These are phyloP conservation scores for Lypha dubia DNA, from an alignment of 2,888 invertebrate genomes.

Conservation along the genomic window DNA sequence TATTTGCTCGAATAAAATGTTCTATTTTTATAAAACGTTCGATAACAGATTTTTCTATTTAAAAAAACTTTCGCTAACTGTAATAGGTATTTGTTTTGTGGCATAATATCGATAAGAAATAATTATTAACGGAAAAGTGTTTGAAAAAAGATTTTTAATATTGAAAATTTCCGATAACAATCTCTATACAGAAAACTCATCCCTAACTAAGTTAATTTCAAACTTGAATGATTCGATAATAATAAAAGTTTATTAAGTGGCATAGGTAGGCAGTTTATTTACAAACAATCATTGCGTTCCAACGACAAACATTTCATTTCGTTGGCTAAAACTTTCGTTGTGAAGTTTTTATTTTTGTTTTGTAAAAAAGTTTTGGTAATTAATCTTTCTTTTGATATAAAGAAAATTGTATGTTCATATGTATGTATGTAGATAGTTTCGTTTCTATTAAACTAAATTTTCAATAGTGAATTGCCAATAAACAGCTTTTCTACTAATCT, in stretches of 20 bases:
- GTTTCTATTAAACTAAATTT: conserved; percentile 1
- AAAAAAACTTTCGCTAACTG: neutral
- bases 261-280: neutral
- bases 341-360: neutral
- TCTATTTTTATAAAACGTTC: neutral
- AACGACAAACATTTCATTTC: neutral
- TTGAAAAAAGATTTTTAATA: neutral
- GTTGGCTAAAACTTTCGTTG: neutral
- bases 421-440: neutral
- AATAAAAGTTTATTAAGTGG: too few relatives aligned
- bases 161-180: neutral
- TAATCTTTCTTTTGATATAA: conserved; percentile 11
- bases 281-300: neutral
- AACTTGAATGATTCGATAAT: too few relatives aligned
- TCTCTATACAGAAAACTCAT: too few relatives aligned
- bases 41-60: neutral
- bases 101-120: neutral
- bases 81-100: too few relatives aligned
- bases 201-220: too few relatives aligned
- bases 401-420: too few relatives aligned
- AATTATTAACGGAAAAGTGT: neutral
- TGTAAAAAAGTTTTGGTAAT: neutral
- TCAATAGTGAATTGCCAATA: conserved; percentile 8
- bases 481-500: conserved; percentile 3
- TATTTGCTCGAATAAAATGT: too few relatives aligned